Percentiles rank a stretch among this genome's conserved stretches.
These are phyloP conservation scores for Hemithea aestivaria DNA, from an alignment of 2,888 invertebrate genomes.

Conservation along the genomic window DNA sequence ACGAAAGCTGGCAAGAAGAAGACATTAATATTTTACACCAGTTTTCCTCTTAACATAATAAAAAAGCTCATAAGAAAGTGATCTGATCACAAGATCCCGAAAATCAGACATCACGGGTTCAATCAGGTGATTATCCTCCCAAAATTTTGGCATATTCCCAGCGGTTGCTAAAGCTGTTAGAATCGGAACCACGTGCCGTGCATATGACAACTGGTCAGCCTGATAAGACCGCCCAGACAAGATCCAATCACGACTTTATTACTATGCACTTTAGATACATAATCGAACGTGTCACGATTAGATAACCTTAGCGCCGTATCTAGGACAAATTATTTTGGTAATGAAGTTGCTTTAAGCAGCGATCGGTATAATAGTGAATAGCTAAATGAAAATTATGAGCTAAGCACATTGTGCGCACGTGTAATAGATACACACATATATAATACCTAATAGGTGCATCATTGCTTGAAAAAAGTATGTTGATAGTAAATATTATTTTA, in stretches of 20 bases:
- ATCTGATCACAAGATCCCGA: slow-evolving; percentile 16
- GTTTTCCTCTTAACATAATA: slow-evolving; percentile 9
- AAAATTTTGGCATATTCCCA: slow-evolving; percentile 51
- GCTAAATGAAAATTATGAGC: background rate
- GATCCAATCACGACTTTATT: slow-evolving; percentile 9
- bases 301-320: slow-evolving; percentile 27
- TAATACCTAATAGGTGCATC: too few relatives aligned
- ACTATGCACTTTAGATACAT: slow-evolving; percentile 4
- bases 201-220: slow-evolving; percentile 16
- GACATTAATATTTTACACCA: slow-evolving; percentile 1
- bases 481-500: too few relatives aligned
- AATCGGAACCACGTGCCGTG: slow-evolving; percentile 22
- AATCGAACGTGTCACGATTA: slow-evolving; percentile 20
- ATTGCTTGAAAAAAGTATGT: too few relatives aligned
- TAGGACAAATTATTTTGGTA: slow-evolving; percentile 22
- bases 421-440: background rate
- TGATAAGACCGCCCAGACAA: slow-evolving; percentile 7
- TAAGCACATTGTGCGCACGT: slow-evolving; percentile 7
- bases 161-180: slow-evolving; percentile 21
- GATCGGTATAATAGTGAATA: background rate
- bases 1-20: too few relatives aligned
- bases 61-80: slow-evolving; percentile 11
- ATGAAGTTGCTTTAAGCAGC: too few relatives aligned
- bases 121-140: slow-evolving; percentile 47
- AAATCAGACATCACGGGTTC: slow-evolving; percentile 41